Conservation (phyloP, 1,140 invertebrate genomes). For the Pararge aegeria region DNA sequence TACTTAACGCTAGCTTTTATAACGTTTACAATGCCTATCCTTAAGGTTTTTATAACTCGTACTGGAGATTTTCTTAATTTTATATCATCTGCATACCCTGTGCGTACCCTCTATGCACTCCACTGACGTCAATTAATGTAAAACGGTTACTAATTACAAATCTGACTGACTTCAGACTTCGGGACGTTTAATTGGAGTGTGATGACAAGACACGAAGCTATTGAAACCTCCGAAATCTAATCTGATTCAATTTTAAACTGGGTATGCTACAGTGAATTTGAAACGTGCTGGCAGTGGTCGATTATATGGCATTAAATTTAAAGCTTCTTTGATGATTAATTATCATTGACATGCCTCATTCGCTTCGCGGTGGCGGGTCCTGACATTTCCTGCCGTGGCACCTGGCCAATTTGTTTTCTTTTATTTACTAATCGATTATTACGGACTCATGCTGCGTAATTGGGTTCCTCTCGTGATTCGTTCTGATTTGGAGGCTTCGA, state of each 20-base stretch:
- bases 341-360: conserved; percentile 68
- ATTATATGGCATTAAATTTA: conserved; percentile 24
- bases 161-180: neutral
- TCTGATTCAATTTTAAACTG: neutral
- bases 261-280: neutral
- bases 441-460: conserved; percentile 65
- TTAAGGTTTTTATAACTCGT: no score
- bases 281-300: conserved; percentile 10
- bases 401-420: conserved; percentile 42
- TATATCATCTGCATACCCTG: no score
- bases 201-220: neutral
- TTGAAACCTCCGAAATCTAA: neutral
- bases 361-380: conserved; percentile 59
- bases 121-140: no score
- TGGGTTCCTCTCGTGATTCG: conserved; percentile 54
- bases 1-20: no score
- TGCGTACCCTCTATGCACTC: no score
- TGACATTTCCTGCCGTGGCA: conserved; percentile 36
- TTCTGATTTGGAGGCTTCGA: conserved; percentile 35
- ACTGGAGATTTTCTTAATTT: no score
- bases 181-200: neutral
- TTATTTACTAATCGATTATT: conserved; percentile 57
- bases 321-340: conserved; percentile 66
- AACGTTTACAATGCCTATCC: no score
- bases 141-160: neutral